Evolutionary conservation across 2,113 vertebrate species (phyloP).

Genomic region (Buteo buteo): DNA sequence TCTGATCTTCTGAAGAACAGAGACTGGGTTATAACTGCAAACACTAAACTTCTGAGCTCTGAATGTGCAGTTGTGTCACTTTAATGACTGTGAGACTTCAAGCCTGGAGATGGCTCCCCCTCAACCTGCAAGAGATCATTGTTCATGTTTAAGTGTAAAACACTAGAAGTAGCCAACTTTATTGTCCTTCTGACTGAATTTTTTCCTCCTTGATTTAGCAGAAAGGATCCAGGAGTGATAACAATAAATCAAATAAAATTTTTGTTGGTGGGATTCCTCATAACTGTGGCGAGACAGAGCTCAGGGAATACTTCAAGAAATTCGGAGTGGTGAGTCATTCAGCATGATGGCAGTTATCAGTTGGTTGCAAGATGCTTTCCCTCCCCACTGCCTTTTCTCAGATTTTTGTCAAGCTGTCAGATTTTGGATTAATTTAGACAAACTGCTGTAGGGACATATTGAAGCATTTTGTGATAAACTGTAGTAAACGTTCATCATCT

Average conservation of each 20-base stretch:
- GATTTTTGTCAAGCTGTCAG: neutral
- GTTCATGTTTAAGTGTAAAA: neutral
- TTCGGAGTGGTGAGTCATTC: conserved; percentile 96
- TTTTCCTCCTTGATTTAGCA: conserved; percentile 77
- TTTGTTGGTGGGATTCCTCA: conserved; percentile 99
- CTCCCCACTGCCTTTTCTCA: neutral
- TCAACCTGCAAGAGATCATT: neutral
- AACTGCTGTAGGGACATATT: neutral
- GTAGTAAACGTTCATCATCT: neutral
- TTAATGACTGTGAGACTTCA: neutral
- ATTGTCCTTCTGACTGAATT: neutral
- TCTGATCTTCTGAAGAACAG: neutral
- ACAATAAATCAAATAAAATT: conserved; percentile 99
- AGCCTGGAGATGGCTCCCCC: neutral
- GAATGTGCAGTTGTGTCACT: neutral
- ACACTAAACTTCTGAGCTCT: neutral
- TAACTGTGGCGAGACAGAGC: conserved; percentile 99
- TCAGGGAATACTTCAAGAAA: conserved; percentile 99
- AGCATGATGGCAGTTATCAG: neutral
- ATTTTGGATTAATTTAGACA: conserved; percentile 8
- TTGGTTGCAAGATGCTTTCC: neutral
- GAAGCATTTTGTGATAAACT: neutral
- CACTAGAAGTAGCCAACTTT: neutral
- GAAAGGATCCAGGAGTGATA: conserved; percentile 96
- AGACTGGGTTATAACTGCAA: neutral